Evolutionary conservation across 2,113 vertebrate species (phyloP), one percentile per base, ranked within the genome.

Genomic region (Lethenteron camtschaticum): DNA sequence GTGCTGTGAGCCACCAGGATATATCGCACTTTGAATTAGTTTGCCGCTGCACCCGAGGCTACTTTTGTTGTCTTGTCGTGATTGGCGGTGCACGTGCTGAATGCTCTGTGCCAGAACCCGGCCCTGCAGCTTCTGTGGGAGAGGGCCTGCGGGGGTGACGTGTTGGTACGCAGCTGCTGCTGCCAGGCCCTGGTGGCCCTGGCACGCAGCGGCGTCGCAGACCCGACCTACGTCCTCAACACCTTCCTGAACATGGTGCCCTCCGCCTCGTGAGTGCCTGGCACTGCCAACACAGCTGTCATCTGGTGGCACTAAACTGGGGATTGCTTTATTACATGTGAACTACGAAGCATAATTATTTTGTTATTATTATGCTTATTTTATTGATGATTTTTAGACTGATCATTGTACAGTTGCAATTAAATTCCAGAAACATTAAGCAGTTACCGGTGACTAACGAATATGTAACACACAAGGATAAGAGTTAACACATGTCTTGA

Each of bases 81-180:
- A 3, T 71, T 9, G 71, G 68, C 68, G n/a, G 69, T 13, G 41
- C 72, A 56, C 66, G 9, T 1, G 2, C 13, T 59, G 58, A 11
- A 68, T 2, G 11, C 72, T 76, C 76, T 4, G 57, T 76, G 81
- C 73, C 77, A 97, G 91, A 85, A 85, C 24, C 81, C 83, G 6
- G 86, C 88, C 2, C 68, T 90, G 78, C 86, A 85, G 75, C 75
- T 86, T 70, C 83, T 97, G 13, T 97, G 94, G 91, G 85, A 95
- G 76, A 87, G 84, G 74, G 89, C 88, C 73, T 86, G 87, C 79
- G 80, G 82, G 71, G 87, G 90, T 69, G 77, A 74, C 0, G 78
- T 81, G 3, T 77, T 79, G 56, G 81, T 97, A 71, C 80, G 86
- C 12, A 85, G 84, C 1, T 78, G 84, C 66, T 95, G 88, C 79